Conservation (phyloP, 2,113 vertebrate species). For the Corythaixoides concolor region DNA sequence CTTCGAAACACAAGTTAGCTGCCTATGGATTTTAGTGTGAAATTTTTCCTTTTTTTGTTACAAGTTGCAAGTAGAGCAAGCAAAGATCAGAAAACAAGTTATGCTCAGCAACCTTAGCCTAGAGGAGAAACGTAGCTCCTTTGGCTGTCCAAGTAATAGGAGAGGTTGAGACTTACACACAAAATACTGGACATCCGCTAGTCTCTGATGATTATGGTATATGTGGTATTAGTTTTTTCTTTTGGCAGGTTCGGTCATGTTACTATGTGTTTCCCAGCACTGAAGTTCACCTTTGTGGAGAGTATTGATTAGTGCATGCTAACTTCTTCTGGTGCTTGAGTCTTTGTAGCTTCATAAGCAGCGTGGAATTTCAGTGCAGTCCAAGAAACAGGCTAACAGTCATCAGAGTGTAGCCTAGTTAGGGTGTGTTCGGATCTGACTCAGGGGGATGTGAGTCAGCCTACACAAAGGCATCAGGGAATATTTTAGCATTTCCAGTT, state of each 20-base stretch:
- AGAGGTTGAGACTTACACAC: not conserved
- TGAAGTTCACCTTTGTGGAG: not conserved
- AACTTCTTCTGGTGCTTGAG: not conserved
- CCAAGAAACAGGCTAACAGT: not conserved
- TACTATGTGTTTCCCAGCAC: not conserved
- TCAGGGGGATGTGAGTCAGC: slow-evolving; percentile 46
- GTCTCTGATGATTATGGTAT: not conserved
- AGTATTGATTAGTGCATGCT: not conserved
- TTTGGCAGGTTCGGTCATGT: not conserved
- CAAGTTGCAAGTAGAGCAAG: not conserved
- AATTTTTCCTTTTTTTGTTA: not conserved
- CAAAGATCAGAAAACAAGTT: not conserved
- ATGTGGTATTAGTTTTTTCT: not conserved
- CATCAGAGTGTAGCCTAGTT: not conserved
- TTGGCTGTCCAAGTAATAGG: not conserved
- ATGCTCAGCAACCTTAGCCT: not conserved
- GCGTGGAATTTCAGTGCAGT: not conserved
- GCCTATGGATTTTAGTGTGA: not conserved
- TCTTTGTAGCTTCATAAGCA: not conserved
- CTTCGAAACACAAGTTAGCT: not conserved
- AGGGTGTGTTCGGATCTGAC: not conserved
- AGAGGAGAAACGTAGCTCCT: not conserved
- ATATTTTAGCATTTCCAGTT: slow-evolving; percentile 9
- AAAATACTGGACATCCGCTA: not conserved
- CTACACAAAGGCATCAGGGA: not conserved